Evolutionary conservation across 2,113 vertebrate genomes (phyloP).

Genomic region (Nyctereutes procyonoides): DNA sequence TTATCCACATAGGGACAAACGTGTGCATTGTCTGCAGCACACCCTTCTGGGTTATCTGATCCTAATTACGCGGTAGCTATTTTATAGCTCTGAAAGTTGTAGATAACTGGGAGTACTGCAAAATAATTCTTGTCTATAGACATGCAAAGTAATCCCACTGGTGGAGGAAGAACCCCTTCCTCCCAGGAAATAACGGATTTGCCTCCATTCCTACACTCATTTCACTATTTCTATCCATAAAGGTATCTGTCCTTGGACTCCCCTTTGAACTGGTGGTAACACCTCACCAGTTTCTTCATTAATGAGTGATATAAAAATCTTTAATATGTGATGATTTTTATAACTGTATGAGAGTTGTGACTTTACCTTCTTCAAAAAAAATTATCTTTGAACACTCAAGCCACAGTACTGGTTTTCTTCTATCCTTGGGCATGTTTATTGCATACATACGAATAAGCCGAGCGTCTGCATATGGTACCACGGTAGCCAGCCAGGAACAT

Average conservation of each 20-base stretch:
- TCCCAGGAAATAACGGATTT: neutral
- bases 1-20: neutral
- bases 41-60: neutral
- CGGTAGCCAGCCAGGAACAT: neutral
- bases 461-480: rapidly evolving
- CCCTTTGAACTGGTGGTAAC: constrained; percentile 18
- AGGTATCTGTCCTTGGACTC: neutral
- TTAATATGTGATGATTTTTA: neutral
- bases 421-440: neutral
- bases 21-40: neutral
- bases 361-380: neutral
- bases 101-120: neutral
- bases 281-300: constrained; percentile 12
- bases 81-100: neutral
- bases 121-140: neutral
- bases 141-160: neutral
- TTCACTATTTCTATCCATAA: neutral
- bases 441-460: neutral
- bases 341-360: neutral
- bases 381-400: neutral
- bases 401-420: neutral
- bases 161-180: neutral
- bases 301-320: neutral
- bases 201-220: neutral
- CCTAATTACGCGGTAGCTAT: neutral